These are phyloP conservation scores for Platichthys flesus DNA, from an alignment of 2,113 vertebrate species.

Conservation along the genomic window DNA sequence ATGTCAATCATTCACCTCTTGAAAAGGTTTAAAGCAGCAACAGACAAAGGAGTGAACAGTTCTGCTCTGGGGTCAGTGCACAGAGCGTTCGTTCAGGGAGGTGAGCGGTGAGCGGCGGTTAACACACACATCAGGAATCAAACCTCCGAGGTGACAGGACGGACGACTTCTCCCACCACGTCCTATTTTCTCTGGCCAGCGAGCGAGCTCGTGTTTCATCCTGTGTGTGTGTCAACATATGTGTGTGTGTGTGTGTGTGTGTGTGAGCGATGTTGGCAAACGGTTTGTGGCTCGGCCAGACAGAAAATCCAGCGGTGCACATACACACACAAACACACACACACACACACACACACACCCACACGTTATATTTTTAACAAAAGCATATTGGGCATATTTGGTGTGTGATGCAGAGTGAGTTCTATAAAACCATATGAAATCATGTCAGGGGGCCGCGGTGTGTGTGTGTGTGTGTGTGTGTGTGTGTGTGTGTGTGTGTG, in stretches of 20 bases:
- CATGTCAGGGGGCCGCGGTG: too few relatives aligned
- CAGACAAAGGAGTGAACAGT: background rate
- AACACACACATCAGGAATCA: constrained; percentile 10
- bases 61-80: background rate
- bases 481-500: constrained; percentile 7
- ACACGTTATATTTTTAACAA: constrained; percentile 64
- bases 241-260: constrained; percentile 3
- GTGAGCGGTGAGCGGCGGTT: background rate
- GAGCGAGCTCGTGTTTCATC: constrained; percentile 31
- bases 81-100: background rate
- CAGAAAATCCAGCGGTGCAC: constrained; percentile 44
- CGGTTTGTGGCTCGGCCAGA: constrained; percentile 50
- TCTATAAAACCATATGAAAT: constrained; percentile 40
- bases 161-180: constrained; percentile 21
- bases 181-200: constrained; percentile 24
- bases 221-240: background rate
- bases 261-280: constrained; percentile 28
- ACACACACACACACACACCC: constrained; percentile 18
- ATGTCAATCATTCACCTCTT: background rate
- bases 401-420: constrained; percentile 52
- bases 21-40: background rate
- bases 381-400: constrained; percentile 63
- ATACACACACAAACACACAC: constrained; percentile 20
- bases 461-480: too few relatives aligned
- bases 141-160: constrained; percentile 8